Base-by-base conservation (phyloP, 2,888 invertebrate species). In the Phasia obesa region DNA sequence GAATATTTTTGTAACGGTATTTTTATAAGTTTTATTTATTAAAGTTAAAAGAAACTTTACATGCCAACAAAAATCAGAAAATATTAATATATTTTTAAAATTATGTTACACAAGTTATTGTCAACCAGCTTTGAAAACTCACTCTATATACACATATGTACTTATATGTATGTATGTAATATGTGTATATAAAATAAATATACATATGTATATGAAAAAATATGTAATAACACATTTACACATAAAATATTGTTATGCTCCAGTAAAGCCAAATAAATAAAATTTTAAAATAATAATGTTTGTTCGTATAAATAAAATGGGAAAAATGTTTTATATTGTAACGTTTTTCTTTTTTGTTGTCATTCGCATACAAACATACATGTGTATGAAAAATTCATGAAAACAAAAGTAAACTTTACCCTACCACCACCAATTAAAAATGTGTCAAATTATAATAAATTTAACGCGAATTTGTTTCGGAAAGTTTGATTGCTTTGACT, bases 221-320 rank as follows among this genome's bases (percentile, higher is more conserved):
- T 27, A 15, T 15, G 15, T 38, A 44, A 17, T n/a, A 38, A 38
- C 38, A 38, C 38, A 38, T 38, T 9, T 11, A 38, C 11, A 2
- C 13, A 11, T 38, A 38, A 38, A 17, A n/a, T 44, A 44, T 44
- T 44, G n/a, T 64, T 74, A 78, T 78, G 82, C 82, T 82, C 78
- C 70, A 82, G 74, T 82, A 78, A 82, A 74, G 78, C 64, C 59
- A 82, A 70, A 74, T 82, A 69, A 70, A 78, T 69, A 60, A 70
- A 65, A 70, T 27, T 64, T 69, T 35, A 70, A n/a, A 53, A 69
- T 59, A 74, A 73, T 73, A 82, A 82, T 67, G 25, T 77, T 74
- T 57, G 47, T 65, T 60, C 17, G 59, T 47, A 80, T 53, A 67
- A 67, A 60, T 59, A 62, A 49, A 38, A 65, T 53, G n/a, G 47